phyloP scores from a whole-genome alignment of 37 sponge, comb jelly and placozoan species.

The Halichondria panicea region DNA sequence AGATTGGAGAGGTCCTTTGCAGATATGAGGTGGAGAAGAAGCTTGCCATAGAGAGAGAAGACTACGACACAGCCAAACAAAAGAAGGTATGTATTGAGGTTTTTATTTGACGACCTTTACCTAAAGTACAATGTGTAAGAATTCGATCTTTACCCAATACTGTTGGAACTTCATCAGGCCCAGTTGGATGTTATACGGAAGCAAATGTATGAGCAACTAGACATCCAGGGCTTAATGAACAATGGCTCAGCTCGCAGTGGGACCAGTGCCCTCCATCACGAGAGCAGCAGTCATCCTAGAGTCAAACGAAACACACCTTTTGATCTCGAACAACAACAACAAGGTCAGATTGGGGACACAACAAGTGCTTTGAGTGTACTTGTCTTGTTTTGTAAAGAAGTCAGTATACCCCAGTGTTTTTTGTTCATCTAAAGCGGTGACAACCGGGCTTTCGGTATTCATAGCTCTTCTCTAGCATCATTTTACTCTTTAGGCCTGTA shows the following conservation, averaged over 20 bases:
- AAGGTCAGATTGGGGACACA: too few species aligned
- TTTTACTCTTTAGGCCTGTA: too few species aligned
- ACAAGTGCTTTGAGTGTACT: too few species aligned
- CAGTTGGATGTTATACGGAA: conserved; percentile 15
- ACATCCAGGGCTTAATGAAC: conserved; percentile 13
- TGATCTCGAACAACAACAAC: neutral
- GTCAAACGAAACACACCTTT: neutral
- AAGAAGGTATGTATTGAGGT: conserved; percentile 79
- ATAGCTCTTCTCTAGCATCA: too few species aligned
- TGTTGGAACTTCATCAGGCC: neutral
- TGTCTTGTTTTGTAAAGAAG: too few species aligned
- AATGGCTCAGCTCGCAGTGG: neutral
- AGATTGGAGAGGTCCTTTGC: conserved; percentile 79
- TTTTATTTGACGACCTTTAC: too few species aligned
- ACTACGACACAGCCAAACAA: conserved; percentile 78
- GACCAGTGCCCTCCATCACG: too few species aligned
- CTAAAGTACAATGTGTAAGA: neutral
- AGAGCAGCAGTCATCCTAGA: neutral
- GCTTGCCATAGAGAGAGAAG: conserved; percentile 78
- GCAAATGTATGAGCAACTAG: conserved; percentile 33
- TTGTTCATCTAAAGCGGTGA: too few species aligned
- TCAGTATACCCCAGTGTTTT: too few species aligned
- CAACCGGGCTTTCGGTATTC: too few species aligned
- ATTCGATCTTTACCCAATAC: neutral
- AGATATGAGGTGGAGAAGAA: conserved; percentile 81